These are phyloP conservation scores for Xerus inauris DNA, from an alignment of 2,113 vertebrate species.

Conservation along the genomic window DNA sequence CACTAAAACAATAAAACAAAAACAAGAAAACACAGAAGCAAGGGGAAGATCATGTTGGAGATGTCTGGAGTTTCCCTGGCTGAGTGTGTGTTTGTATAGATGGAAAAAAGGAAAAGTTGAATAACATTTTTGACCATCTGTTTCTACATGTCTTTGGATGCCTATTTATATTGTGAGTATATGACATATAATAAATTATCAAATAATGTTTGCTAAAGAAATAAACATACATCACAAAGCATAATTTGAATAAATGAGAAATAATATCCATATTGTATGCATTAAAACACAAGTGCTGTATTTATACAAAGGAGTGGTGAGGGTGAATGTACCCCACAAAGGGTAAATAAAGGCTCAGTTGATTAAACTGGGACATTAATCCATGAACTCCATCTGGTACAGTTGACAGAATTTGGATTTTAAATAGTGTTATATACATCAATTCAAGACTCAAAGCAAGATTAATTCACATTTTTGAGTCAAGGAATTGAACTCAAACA, in stretches of 20 bases:
- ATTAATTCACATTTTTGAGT: background rate
- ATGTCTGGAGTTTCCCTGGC: background rate
- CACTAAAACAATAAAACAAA: background rate
- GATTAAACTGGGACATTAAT: background rate
- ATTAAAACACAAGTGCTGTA: background rate
- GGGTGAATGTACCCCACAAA: background rate
- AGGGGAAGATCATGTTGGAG: background rate
- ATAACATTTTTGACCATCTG: background rate
- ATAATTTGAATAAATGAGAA: conserved; percentile 39
- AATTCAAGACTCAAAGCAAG: background rate
- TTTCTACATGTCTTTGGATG: background rate
- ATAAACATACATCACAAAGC: conserved; percentile 20
- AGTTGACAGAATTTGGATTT: background rate
- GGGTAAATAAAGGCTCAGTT: background rate
- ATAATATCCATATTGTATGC: background rate
- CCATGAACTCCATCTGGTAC: background rate
- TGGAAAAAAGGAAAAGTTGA: background rate
- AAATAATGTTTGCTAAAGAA: background rate
- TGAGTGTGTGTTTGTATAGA: background rate
- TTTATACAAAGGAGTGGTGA: background rate
- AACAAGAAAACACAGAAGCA: background rate
- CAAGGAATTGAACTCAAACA: conserved; percentile 25
- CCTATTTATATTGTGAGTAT: background rate
- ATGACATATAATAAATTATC: background rate
- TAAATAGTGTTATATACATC: background rate